Evolutionary conservation across 2,113 vertebrate species (phyloP), one percentile per base, ranked within the genome.

Genomic region (Pipra filicauda): DNA sequence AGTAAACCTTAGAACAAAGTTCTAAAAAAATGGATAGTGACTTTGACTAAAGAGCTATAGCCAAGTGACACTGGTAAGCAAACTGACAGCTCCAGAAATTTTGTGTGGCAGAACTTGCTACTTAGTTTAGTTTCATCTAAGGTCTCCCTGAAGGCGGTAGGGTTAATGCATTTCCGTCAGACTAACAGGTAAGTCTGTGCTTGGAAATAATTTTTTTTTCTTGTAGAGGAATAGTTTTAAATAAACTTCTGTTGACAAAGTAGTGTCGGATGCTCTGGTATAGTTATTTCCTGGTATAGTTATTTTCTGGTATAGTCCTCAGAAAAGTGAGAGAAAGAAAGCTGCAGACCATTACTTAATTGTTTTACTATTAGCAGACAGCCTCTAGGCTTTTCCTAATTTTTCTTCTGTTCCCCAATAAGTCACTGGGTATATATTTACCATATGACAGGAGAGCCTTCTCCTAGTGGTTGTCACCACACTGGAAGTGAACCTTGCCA

Each of bases 401-500:
- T 66, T 67, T 74, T 5, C 2, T 89, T 26, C 12, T 67, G 18
- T 77, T 39, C 14, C 6, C 20, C 46, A n/a, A 10, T 26, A 86
- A 11, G 12, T 77, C 61, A 51, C 39, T 54, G 9, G 9, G 5
- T 55, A 48, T 8, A 13, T 16, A 28, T 46, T 58, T 81, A 74
- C 26, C 1, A 0, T 12, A 10, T 2, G 24, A 58, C 7, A 70
- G n/a, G 4, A 74, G 5, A 70, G 62, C 8, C 13, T 71, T 5
- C 23, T 81, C 17, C 26, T 54, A 23, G 39, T 58, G 35, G 5
- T 30, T 84, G 33, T 54, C 61, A 16, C 43, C 64, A 7, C 8
- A 9, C 20, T 28, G 17, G 37, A 51, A 51, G 4, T n/a, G 44
- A 79, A n/a, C 7, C 4, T 85, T 27, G 24, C 24, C 16, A 51